Evolutionary conservation across 2,113 vertebrate species (phyloP), one percentile per base, ranked within the genome.

Genomic region (Callocephalon fimbriatum): DNA sequence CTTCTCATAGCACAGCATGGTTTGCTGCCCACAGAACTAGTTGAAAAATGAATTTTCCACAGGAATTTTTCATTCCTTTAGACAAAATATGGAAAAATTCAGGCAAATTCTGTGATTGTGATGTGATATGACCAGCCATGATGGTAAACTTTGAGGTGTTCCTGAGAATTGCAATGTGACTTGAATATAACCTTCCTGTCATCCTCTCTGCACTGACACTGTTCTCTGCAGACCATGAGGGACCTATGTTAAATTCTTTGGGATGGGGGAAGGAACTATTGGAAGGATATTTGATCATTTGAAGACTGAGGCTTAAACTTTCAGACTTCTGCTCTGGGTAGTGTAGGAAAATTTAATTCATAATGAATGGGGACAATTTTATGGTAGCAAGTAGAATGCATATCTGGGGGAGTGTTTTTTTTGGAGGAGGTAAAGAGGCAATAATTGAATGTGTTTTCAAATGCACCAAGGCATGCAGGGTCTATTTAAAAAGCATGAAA

Each of bases 1-100:
- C 11, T 91, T 6, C 27, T 74, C 21, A 38, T 2, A 59, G 8
- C 7, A 48, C 0, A 0, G 10, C 18, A 51, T 32, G 2, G 3
- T 50, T 86, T 90, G 11, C 25, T 90, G 26, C 5, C 32, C 54
- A 32, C 29, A 76, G 20, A 96, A 35, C 14, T 67, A 7, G 4
- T 22, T 74, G 5, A 88, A 94, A 92, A 91, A 62, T 25, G 15
- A 42, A 8, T 14, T 47, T 85, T 29, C 22, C 21, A 56, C 8
- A 58, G 13, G 32, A 35, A 5, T 23, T 58, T 58, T 58, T 35
- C 32, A 58, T 47, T 8, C 45, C 42, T 44, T 71, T 22, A 67
- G 47, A 53, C 14, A 65, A 83, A 86, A 48, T 37, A 15, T 12
- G 7, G 6, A 82, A 68, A 18, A 72, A 40, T 37, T 91, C 53